A percentile compares a stretch with the other conserved stretches of the same genome.
Evolutionary conservation across 2,888 invertebrate species (phyloP).

Genomic region (Drosophila cognata): DNA sequence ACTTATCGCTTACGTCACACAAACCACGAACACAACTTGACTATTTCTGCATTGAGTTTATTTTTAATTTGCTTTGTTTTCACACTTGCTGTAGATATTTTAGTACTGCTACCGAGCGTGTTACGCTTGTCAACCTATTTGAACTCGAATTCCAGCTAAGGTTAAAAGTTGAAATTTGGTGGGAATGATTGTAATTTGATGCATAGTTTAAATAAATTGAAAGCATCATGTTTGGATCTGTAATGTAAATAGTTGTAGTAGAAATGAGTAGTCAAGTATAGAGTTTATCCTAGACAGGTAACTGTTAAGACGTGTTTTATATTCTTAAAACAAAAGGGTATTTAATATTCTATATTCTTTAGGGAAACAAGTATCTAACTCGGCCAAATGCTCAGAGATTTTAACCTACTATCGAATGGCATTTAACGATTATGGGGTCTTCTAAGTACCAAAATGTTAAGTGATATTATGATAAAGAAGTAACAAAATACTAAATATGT

Average conservation of each 20-base stretch:
- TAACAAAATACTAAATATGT: no score
- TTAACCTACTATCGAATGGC: no score
- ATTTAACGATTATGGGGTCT: no score
- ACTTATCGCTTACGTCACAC: slow-evolving; percentile 15
- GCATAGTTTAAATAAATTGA: no score
- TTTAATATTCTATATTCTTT: background rate
- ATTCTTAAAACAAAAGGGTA: slow-evolving; percentile 2
- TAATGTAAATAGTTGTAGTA: background rate
- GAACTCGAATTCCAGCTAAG: background rate
- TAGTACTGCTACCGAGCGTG: background rate
- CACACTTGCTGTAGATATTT: background rate
- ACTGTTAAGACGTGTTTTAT: background rate
- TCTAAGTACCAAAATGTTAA: no score
- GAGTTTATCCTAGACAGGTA: background rate
- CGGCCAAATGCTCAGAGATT: no score
- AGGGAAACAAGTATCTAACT: no score
- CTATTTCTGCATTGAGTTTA: slow-evolving; percentile 9
- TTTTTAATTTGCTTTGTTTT: slow-evolving; percentile 4
- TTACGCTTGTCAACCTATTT: background rate
- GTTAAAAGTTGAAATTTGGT: background rate
- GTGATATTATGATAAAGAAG: no score
- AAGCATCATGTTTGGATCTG: background rate
- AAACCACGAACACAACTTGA: slow-evolving; percentile 27
- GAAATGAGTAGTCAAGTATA: background rate
- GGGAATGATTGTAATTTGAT: background rate